phyloP scores from a whole-genome alignment of 1,140 invertebrate genomes.

The Diplogasteroides magnus region DNA sequence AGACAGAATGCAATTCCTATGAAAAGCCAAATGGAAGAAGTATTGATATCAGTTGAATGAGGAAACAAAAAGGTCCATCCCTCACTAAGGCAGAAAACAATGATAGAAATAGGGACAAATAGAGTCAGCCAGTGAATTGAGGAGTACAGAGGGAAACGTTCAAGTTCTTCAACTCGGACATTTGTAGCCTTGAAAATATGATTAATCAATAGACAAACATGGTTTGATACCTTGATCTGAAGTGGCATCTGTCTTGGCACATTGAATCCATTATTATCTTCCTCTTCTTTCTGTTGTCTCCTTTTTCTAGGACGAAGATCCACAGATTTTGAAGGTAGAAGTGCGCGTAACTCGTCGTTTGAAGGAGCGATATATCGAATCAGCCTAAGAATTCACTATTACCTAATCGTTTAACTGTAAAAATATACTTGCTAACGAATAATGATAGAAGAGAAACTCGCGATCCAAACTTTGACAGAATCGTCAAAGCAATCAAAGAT shows the following conservation, averaged over 20 bases:
- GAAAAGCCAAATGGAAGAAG: constrained; percentile 20
- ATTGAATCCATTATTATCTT: constrained; percentile 25
- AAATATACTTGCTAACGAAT: not conserved
- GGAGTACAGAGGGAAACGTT: constrained; percentile 21
- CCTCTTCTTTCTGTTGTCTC: constrained; percentile 20
- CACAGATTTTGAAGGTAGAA: constrained; percentile 15
- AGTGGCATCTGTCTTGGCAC: constrained; percentile 16
- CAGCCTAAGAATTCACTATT: constrained; percentile 12
- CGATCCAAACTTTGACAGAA: not conserved
- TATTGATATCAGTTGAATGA: constrained; percentile 18
- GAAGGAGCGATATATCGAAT: constrained; percentile 24
- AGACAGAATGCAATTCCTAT: constrained; percentile 21
- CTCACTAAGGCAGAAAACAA: constrained; percentile 10
- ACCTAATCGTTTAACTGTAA: no score
- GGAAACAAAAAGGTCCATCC: constrained; percentile 18
- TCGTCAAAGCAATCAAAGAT: not conserved
- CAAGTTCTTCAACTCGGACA: constrained; percentile 11
- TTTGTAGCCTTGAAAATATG: not conserved
- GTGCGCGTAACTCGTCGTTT: constrained; percentile 20
- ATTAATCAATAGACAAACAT: not conserved
- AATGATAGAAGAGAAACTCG: not conserved
- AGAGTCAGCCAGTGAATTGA: constrained; percentile 25
- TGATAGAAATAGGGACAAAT: constrained; percentile 17
- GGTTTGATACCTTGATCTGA: constrained; percentile 9
- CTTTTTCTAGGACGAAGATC: constrained; percentile 13